phyloP scores from a whole-genome alignment of 2,113 vertebrate genomes.

The Nettapus auritus region DNA sequence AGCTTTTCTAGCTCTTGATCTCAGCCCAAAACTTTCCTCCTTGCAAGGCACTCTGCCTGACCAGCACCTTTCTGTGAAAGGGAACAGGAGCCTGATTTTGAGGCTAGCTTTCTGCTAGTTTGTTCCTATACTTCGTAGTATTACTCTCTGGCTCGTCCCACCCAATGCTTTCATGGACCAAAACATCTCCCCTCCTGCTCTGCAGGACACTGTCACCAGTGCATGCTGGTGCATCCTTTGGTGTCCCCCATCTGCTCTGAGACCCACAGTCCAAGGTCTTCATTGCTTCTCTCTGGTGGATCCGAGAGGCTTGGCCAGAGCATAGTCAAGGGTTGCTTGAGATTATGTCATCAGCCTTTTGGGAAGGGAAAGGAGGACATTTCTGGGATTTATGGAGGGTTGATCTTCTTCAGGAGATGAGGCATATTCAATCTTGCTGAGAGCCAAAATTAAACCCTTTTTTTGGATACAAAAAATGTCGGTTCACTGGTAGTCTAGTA shows the following conservation, averaged over 20 bases:
- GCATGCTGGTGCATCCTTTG: rapidly evolving
- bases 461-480: background rate
- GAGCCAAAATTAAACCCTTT: background rate
- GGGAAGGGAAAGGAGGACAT: background rate
- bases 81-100: background rate
- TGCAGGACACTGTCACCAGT: background rate
- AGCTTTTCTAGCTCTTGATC: background rate
- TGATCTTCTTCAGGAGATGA: background rate
- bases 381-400: background rate
- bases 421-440: background rate
- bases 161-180: background rate
- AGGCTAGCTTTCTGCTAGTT: background rate
- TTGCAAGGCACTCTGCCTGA: background rate
- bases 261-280: background rate
- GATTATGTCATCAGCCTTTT: background rate
- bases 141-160: background rate
- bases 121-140: background rate
- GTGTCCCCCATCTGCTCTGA: rapidly evolving
- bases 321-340: background rate
- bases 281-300: background rate
- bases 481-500: background rate
- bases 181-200: background rate
- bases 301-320: background rate
- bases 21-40: background rate
- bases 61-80: background rate